phyloP scores from a whole-genome alignment of 1,140 invertebrate genomes.

The Yoshiicerus persimilis region DNA sequence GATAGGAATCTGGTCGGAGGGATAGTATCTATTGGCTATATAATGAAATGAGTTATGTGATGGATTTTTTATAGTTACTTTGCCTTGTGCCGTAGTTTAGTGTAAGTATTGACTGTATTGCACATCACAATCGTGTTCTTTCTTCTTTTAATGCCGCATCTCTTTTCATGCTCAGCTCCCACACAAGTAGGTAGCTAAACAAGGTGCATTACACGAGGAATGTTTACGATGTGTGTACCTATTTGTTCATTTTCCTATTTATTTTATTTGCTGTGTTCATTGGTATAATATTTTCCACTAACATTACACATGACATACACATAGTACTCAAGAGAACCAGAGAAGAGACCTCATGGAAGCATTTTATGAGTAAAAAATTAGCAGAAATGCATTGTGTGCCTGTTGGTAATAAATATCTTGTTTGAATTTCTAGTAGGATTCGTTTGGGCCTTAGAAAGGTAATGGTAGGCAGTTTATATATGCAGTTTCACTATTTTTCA shows the following conservation, averaged over 20 bases:
- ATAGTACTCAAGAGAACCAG: background rate
- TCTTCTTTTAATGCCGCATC: slow-evolving; percentile 7
- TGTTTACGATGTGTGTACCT: background rate
- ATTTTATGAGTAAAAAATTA: background rate
- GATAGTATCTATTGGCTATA: background rate
- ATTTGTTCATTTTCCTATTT: background rate
- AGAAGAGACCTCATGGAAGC: background rate
- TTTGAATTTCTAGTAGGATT: background rate
- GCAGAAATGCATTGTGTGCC: background rate
- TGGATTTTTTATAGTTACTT: background rate
- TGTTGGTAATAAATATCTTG: background rate
- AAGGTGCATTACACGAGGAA: background rate
- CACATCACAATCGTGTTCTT: background rate
- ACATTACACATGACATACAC: background rate
- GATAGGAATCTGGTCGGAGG: background rate
- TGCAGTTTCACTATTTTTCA: slow-evolving; percentile 22
- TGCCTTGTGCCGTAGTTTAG: background rate
- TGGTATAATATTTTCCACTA: background rate
- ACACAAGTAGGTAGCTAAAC: background rate
- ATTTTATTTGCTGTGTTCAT: background rate
- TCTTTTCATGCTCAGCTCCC: background rate
- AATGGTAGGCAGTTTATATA: background rate
- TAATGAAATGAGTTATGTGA: slow-evolving; percentile 11
- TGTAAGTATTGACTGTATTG: background rate
- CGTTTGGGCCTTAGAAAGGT: background rate